These are phyloP conservation scores for Serinus canaria DNA, from an alignment of 2,113 vertebrate genomes.

Conservation along the genomic window DNA sequence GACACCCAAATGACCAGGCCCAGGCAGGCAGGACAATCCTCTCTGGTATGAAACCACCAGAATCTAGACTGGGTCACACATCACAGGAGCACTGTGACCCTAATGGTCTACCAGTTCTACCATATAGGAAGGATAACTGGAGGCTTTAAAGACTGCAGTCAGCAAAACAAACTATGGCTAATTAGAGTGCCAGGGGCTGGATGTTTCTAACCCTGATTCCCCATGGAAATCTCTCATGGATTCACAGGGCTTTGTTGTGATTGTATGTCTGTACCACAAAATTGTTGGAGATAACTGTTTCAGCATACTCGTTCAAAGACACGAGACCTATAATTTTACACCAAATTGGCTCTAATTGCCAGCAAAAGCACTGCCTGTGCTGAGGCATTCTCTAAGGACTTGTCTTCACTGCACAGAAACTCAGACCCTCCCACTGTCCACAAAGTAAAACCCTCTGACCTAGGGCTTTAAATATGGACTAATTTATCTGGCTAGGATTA, in stretches of 20 bases:
- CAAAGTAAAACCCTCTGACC: conserved; percentile 44
- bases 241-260: not conserved
- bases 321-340: conserved; percentile 45
- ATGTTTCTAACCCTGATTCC: not conserved
- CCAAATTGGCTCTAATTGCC: conserved; percentile 45
- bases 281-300: conserved; percentile 38
- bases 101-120: not conserved
- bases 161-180: not conserved
- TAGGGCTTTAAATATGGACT: conserved; percentile 16
- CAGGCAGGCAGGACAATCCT: rapidly evolving
- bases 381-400: not conserved
- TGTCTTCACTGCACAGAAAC: not conserved
- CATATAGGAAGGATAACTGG: rapidly evolving
- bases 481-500: conserved; percentile 43
- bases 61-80: not conserved
- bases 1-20: not conserved
- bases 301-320: not conserved
- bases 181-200: not conserved
- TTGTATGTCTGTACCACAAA: conserved; percentile 26
- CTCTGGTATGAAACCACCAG: not conserved
- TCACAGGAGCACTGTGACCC: not conserved
- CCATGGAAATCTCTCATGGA: not conserved
- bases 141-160: not conserved
- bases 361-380: conserved; percentile 2
- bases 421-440: conserved; percentile 13